Base-by-base conservation (phyloP, 2,113 vertebrate species). In the Machaerirhynchus nigripectus region DNA sequence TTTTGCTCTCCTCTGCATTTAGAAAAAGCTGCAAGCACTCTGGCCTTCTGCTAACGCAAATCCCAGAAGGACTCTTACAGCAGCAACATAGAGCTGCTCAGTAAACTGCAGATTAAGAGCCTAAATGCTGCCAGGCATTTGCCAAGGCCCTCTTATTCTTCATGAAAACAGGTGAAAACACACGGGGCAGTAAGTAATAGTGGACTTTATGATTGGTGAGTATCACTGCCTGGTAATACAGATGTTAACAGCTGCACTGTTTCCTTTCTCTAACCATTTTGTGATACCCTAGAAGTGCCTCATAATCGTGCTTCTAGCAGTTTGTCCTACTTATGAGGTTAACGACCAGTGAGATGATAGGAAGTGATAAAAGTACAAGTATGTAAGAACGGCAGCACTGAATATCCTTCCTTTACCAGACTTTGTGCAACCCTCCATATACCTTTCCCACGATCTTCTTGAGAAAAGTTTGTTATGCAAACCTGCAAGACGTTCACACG, bases 251-350 rank as follows among this genome's bases (percentile, higher is more conserved):
- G 70, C 63, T 88, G n/a, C 55, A 19, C 59, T 84, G 64, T 47
- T 96, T 94, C 94, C 93, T 95, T 96, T 40, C 94, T 91, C 94
- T 91, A 91, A 89, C 83, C 75, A 89, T 94, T 95, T 52, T 95
- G 83, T n/a, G 57, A 96, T 92, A 90, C 92, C 78, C 69, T 65
- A 23, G 69, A 78, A 96, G 94, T 79, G 40, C 83, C 80, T 89
- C 92, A 83, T 84, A 83, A 84, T 53, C 90, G 75, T 28, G 8
- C 71, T 84, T 49, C 35, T 83, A 91, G 90, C 91, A 90, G 94
- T 92, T 74, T 98, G 97, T 94, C 97, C 96, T 96, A 97, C 91
- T 97, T 98, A 87, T 97, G 96, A 97, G 97, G 96, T 96, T 89
- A 94, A 95, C 96, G 87, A 95, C 90, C 95, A 97, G 75, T 87